Evolutionary conservation across 2,113 vertebrate species (phyloP), one percentile per base, ranked within the genome.

Genomic region (Petroica traversi): DNA sequence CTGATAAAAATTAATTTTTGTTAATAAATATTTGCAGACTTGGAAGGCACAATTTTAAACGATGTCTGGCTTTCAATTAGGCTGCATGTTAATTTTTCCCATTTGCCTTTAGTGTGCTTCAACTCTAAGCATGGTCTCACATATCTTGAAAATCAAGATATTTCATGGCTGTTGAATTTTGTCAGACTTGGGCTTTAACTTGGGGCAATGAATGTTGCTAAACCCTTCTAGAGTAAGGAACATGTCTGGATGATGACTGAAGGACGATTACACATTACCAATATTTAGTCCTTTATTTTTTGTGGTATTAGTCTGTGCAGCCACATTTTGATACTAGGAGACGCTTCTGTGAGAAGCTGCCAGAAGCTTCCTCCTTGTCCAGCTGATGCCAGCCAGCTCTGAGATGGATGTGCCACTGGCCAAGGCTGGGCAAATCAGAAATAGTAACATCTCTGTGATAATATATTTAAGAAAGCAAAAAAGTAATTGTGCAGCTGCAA

Each of bases 401-500:
- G 49, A 41, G 31, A 36, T 18, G 16, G 11, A 5, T 7, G 8
- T 41, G 19, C 31, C 17, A 4, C 13, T 57, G 51, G 3, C 8
- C 82, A 41, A 49, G 20, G 17, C 11, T 3, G 1, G n/a, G n/a
- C 8, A 31, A 49, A 17, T 11, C 20, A 49, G 31, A 66, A 57
- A 16, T 41, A 11, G 15, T 24, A 48, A 29, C 24, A 29, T 8
- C 13, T 34, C 41, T 48, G 3, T 10, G 31, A 75, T 17, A 66
- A 14, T 19, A 31, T 7, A 41, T 58, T 57, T 49, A 66, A 57
- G 24, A 64, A 29, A 10, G 4, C 20, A 64, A 40, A 46, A 22
- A 48, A 19, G 8, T 5, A n/a, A 40, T 24, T 48, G 15, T 0
- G 0, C 19, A 46, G 12, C 8, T 24, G 29, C 4, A 57, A 10